Evolutionary conservation across 2,113 vertebrate genomes (phyloP).

Genomic region (Seriola rivoliana): DNA sequence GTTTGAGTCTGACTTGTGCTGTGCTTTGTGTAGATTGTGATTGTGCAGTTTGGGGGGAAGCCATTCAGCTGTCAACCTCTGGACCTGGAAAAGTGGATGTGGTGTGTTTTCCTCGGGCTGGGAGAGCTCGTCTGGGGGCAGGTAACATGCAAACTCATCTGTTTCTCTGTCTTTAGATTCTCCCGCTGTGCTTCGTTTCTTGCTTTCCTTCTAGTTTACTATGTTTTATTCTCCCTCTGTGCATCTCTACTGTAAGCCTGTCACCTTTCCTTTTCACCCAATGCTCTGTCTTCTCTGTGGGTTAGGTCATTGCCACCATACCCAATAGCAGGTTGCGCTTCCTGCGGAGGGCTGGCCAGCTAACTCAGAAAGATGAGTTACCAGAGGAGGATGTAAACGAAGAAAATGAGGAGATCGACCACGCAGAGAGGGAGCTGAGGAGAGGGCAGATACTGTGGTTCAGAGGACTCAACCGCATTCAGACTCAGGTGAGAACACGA

Average conservation of each 20-base stretch:
- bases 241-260: constrained; percentile 6
- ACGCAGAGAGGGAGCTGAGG: constrained; percentile 95
- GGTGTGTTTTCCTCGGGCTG: constrained; percentile 97
- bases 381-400: constrained; percentile 96
- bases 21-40: constrained; percentile 88
- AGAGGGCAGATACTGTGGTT: constrained; percentile 99
- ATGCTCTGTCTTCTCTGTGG: constrained; percentile 48
- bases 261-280: background rate
- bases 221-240: background rate
- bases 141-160: constrained; percentile 82
- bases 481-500: constrained; percentile 92
- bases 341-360: constrained; percentile 93
- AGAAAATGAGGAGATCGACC: constrained; percentile 97
- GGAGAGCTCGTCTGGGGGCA: constrained; percentile 99
- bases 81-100: constrained; percentile 97
- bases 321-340: constrained; percentile 96
- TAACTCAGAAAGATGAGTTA: constrained; percentile 93
- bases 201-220: background rate
- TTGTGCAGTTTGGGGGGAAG: constrained; percentile 98
- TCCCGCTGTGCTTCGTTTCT: background rate
- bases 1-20: background rate
- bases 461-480: constrained; percentile 97
- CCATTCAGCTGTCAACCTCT: constrained; percentile 97
- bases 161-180: constrained; percentile 18
- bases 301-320: constrained; percentile 93